A percentile compares a stretch with the other conserved stretches of the same genome.
Evolutionary conservation across 2,888 invertebrate genomes (phyloP).

Genomic region (Epinotia nisella): DNA sequence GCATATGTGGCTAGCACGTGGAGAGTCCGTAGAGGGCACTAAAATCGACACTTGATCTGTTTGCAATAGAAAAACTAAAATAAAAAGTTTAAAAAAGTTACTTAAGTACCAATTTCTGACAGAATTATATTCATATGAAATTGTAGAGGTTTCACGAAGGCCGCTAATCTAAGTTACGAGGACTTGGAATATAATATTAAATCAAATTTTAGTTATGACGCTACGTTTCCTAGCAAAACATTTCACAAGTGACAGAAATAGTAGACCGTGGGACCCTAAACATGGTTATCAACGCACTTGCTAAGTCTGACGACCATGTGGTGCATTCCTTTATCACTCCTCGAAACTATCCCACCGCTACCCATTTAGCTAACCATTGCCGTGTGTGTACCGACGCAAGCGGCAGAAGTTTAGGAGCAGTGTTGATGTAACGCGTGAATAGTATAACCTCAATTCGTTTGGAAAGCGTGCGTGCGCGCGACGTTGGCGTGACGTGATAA

Average conservation of each 20-base stretch:
- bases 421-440: slow-evolving; percentile 49
- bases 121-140: too few species aligned
- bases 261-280: slow-evolving; percentile 15
- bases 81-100: too few species aligned
- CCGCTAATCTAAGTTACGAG: too few species aligned
- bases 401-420: background rate
- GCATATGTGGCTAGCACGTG: background rate
- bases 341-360: slow-evolving; percentile 20
- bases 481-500: slow-evolving; percentile 52
- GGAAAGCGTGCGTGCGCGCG: slow-evolving; percentile 68
- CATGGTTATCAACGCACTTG: slow-evolving; percentile 43
- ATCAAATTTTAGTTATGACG: too few species aligned
- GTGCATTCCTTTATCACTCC: slow-evolving; percentile 47
- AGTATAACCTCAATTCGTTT: slow-evolving; percentile 43
- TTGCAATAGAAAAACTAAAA: too few species aligned
- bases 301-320: slow-evolving; percentile 46
- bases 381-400: background rate
- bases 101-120: too few species aligned
- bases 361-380: slow-evolving; percentile 43
- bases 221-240: too few species aligned
- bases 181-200: too few species aligned
- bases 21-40: background rate
- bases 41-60: background rate
- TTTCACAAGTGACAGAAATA: too few species aligned
- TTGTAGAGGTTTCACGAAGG: too few species aligned